Evolutionary conservation across 2,113 vertebrate species (phyloP), one percentile per base, ranked within the genome.

Genomic region (Rhinoderma darwinii): DNA sequence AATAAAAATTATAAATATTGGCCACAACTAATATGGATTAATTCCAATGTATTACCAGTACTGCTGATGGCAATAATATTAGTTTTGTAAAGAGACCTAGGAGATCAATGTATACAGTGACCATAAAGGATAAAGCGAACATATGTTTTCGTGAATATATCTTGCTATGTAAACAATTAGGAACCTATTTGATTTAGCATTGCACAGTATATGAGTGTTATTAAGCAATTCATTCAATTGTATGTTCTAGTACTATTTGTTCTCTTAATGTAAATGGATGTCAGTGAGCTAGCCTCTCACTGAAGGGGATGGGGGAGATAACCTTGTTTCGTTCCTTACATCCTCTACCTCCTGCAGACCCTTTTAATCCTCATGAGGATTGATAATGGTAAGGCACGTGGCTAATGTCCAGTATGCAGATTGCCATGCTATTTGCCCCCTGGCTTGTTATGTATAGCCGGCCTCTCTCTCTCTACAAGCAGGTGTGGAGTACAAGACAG

Each of bases 401-500:
- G 93, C 91, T 86, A 85, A 74, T 0, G 0, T 88, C 84, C 88
- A 91, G 91, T 89, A 93, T 92, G 93, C 89, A 93, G 93, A 94
- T 92, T 88, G 86, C 44, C 82, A 80, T 89, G 54, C 87, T 90
- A n/a, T 90, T 89, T 91, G 91, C 91, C 92, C 90, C 39, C 82
- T 88, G 91, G 91, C 89, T 90, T 81, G 83, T 75, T 89, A 88
- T 7, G 59, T 72, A 1, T 32, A 87, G 80, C 83, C 41, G 74
- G 63, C 88, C n/a, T n/a, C n/a, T 25, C 76, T 79, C 83, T 84
- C 90, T 76, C 50, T 86, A 93, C 93, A 90, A 92, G 96, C 97
- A 97, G 97, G 96, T 97, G 97, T 92, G 91, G 90, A 89, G 77
- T 91, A 47, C 5, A 1, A 88, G 91, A 95, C 96, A 97, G 96